Evolutionary conservation across 2,888 invertebrate species (phyloP).

Genomic region (Drosophila planitibia): DNA sequence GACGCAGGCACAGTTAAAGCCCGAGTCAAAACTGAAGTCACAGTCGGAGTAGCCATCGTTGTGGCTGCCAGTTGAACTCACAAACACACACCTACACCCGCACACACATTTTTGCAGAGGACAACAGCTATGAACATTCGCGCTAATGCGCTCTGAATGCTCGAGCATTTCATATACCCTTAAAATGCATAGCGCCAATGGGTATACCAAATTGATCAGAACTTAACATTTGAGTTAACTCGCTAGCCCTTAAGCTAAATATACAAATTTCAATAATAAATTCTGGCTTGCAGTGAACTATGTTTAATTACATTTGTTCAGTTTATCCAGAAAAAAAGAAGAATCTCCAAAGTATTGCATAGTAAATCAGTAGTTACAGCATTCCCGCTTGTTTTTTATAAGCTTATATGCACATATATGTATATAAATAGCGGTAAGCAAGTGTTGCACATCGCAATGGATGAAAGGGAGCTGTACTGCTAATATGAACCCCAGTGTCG

Average conservation of each 20-base stretch:
- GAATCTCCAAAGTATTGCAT: conserved; percentile 1
- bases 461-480: conserved; percentile 47
- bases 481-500: conserved; percentile 59
- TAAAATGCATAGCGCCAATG: not conserved
- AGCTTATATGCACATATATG: conserved; percentile 1
- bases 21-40: conserved; percentile 33
- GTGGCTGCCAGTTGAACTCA: conserved; percentile 46
- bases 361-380: not conserved
- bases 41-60: conserved; percentile 10
- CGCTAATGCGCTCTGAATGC: conserved; percentile 75
- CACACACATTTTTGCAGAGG: conserved; percentile 22
- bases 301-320: not conserved
- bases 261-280: not conserved
- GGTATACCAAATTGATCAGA: not conserved
- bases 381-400: conserved; percentile 24
- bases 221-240: not conserved
- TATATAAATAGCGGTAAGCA: conserved; percentile 63
- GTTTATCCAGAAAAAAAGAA: not conserved
- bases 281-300: not conserved
- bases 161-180: conserved; percentile 53
- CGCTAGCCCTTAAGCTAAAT: not conserved
- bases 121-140: conserved; percentile 75
- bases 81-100: conserved; percentile 14
- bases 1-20: conserved; percentile 44
- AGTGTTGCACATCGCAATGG: conserved; percentile 60